Conservation (phyloP, 2,113 vertebrate species). For the Pithys albifrons region DNA sequence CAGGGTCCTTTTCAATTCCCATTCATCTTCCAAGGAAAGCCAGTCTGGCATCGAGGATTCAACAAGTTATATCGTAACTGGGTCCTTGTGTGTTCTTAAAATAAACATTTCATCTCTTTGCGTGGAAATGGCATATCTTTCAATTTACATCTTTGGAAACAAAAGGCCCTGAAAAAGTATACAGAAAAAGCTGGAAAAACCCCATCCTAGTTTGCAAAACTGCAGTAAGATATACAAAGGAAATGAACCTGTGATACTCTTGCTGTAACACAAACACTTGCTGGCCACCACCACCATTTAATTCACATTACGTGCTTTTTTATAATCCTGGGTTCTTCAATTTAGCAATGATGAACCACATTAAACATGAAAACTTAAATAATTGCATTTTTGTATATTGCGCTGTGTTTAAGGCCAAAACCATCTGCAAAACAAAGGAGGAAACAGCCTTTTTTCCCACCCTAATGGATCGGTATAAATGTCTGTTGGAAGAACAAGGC, state of each 20-base stretch:
- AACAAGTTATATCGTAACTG: slow-evolving; percentile 43
- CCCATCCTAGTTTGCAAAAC: slow-evolving; percentile 26
- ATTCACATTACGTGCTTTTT: slow-evolving; percentile 52
- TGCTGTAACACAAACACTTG: slow-evolving; percentile 46
- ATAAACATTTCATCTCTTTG: slow-evolving; percentile 67
- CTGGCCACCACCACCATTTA: slow-evolving; percentile 37
- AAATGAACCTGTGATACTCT: slow-evolving; percentile 67
- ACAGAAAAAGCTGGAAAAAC: slow-evolving; percentile 58
- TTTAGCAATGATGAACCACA: neutral
- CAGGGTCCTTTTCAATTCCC: slow-evolving; percentile 27
- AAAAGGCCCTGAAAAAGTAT: slow-evolving; percentile 65
- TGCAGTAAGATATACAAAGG: slow-evolving; percentile 68
- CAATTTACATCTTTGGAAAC: slow-evolving; percentile 62
- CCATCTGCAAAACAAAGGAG: neutral
- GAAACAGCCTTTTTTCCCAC: neutral
- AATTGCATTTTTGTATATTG: neutral
- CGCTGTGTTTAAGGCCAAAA: neutral
- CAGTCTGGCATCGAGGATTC: slow-evolving; percentile 56
- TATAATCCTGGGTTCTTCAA: neutral
- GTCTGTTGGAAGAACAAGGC: neutral
- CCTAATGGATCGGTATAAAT: neutral
- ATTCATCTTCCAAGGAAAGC: slow-evolving; percentile 59
- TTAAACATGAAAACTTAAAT: neutral
- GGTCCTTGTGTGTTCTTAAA: slow-evolving; percentile 65
- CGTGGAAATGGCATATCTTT: slow-evolving; percentile 49